Base-by-base conservation (phyloP, 2,113 vertebrate species). In the Hippolais icterina region DNA sequence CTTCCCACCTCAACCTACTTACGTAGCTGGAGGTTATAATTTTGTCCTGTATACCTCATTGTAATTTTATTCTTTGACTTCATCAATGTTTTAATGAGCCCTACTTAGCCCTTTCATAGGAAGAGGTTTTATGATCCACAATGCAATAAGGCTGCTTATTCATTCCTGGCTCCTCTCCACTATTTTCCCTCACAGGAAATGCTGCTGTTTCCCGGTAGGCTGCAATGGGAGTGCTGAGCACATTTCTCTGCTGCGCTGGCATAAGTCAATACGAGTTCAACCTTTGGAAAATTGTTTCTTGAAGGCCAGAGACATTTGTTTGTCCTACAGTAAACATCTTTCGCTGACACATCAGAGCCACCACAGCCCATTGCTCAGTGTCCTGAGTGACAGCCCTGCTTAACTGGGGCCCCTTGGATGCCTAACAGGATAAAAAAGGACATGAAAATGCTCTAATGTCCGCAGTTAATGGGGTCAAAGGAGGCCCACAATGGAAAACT, bases 291-390 rank as follows among this genome's bases (percentile, higher is more conserved):
- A 95, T 94, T 57, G 83, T 70, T 92, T 96, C 79, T 93, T 93
- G 96, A 97, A 97, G 95, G 90, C 86, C 96, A 93, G 54, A 86
- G 60, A 74, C 86, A 97, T 97, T 96, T 96, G 85, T 97, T 93
- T 94, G 79, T 88, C 71, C 59, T 80, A 7, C 14, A 57, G 63
- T 69, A 74, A 94, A 83, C 22, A 3, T 80, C 85, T 94, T 65
- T 65, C 4, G n/a, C 42, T 88, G 94, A 86, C 85, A 93, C 78
- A 85, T 70, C 66, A 65, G 88, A 92, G 88, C 79, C 50, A 86
- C 37, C 54, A 13, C 79, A 88, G 63, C 83, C 88, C 79, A 79
- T 83, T 0, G 0, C 52, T 90, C 24, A 44, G 78, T 25, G 35
- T 70, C 65, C 29, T 61, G 60, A 78, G 60, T 63, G 87, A 79